Percentiles rank a stretch among this genome's conserved stretches.
Conservation (phyloP, 2,113 vertebrate genomes). For the Ailurus styani region DNA sequence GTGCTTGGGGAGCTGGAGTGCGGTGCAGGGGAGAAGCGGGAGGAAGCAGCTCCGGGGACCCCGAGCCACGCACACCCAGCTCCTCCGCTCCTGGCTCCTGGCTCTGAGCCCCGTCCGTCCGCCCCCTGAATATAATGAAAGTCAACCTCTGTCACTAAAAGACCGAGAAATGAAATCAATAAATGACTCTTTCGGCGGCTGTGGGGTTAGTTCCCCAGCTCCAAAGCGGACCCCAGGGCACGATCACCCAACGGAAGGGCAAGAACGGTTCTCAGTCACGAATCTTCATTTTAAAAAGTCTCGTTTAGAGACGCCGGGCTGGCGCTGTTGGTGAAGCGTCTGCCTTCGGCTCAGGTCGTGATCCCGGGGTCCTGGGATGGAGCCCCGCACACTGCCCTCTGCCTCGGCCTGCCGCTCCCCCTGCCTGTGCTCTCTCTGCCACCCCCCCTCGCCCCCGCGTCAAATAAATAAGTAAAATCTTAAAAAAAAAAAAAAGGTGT, state of each 20-base stretch:
- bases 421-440: background rate
- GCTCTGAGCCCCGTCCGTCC: background rate
- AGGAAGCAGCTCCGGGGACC: background rate
- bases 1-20: background rate
- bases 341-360: too few species aligned
- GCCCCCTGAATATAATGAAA: background rate
- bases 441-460: too few species aligned
- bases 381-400: background rate
- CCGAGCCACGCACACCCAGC: background rate
- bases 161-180: background rate
- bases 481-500: background rate
- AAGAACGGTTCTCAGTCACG: background rate
- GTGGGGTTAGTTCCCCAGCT: background rate
- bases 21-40: background rate
- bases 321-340: background rate
- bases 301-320: background rate
- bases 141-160: background rate
- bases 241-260: background rate
- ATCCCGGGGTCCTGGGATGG: background rate
- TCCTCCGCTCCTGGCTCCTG: background rate
- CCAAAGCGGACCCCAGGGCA: background rate
- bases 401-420: background rate
- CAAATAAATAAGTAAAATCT: too few species aligned
- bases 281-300: background rate
- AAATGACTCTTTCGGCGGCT: background rate